Evolutionary conservation across 2,888 invertebrate genomes (phyloP).

Genomic region (Chaetogeoica ovagalla): DNA sequence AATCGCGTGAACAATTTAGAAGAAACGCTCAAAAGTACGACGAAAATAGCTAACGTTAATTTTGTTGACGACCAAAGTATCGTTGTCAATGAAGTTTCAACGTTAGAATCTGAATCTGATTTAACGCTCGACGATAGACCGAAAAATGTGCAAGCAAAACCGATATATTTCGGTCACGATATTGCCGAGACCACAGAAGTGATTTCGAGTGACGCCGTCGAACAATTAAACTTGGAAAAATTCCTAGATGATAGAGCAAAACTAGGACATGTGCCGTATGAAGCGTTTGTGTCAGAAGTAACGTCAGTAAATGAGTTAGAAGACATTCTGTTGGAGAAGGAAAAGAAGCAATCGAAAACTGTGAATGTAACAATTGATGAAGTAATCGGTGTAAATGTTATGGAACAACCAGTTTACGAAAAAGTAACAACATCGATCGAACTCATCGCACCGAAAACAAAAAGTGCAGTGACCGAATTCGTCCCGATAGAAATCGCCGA

Average conservation of each 20-base stretch:
- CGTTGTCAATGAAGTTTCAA: slow-evolving; percentile 63
- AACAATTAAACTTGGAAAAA: slow-evolving; percentile 57
- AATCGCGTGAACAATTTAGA: slow-evolving; percentile 61
- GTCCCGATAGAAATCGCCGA: slow-evolving; percentile 22
- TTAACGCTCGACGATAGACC: slow-evolving; percentile 59
- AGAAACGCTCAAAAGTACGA: slow-evolving; percentile 55
- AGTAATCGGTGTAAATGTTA: slow-evolving; percentile 67
- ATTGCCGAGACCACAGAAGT: slow-evolving; percentile 61
- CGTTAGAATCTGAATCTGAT: slow-evolving; percentile 59
- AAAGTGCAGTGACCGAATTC: slow-evolving; percentile 26
- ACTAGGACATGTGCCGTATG: slow-evolving; percentile 53
- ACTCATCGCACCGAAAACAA: slow-evolving; percentile 55
- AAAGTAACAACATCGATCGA: slow-evolving; percentile 62
- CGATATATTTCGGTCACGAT: slow-evolving; percentile 58
- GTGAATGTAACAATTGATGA: slow-evolving; percentile 63
- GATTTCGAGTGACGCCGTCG: slow-evolving; percentile 56
- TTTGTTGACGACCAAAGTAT: slow-evolving; percentile 67
- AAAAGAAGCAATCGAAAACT: slow-evolving; percentile 4
- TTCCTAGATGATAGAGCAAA: slow-evolving; percentile 25
- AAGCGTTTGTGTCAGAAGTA: slow-evolving; percentile 60
- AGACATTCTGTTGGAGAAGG: background rate
- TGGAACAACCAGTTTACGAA: slow-evolving; percentile 61
- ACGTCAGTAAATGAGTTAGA: slow-evolving; percentile 57
- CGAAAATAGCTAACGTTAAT: slow-evolving; percentile 61
- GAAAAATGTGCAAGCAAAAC: slow-evolving; percentile 57